Evolutionary conservation across 2,113 vertebrate species (phyloP).

Genomic region (Strigops habroptila): DNA sequence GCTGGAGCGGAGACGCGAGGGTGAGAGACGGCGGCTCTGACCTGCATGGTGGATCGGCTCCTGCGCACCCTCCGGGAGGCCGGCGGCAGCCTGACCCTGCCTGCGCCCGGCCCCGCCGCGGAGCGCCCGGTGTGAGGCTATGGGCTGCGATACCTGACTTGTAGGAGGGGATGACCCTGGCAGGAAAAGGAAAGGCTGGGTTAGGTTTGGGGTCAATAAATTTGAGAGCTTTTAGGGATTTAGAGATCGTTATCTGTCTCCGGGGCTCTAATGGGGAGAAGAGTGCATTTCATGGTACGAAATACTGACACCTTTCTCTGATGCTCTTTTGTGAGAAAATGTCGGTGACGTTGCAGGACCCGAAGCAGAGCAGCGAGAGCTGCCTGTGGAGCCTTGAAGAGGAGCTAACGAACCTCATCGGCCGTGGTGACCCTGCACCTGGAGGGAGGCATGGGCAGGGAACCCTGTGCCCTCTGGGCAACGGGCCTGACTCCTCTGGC

Average conservation of each 20-base stretch:
- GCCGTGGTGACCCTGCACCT: neutral
- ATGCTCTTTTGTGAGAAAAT: neutral
- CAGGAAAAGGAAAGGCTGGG: neutral
- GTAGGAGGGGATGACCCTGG: neutral
- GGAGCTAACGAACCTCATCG: neutral
- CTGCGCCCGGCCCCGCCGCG: neutral
- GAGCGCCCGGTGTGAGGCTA: neutral
- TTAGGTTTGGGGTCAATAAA: neutral
- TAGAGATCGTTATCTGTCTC: neutral
- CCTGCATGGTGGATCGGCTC: neutral
- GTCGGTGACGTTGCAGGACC: neutral
- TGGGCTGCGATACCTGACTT: neutral
- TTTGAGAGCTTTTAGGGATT: neutral
- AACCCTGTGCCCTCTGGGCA: neutral
- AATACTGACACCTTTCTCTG: neutral
- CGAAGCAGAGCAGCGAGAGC: neutral
- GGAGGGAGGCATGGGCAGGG: neutral
- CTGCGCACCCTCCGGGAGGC: neutral
- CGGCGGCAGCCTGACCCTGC: neutral
- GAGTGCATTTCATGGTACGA: neutral
- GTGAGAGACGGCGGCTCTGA: neutral
- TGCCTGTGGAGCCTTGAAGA: neutral
- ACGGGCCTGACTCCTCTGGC: rapidly evolving
- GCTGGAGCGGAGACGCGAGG: neutral
- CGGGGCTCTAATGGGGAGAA: neutral